Evolutionary conservation across 2,888 invertebrate genomes (phyloP).

Genomic region (Andrena trimmerana): DNA sequence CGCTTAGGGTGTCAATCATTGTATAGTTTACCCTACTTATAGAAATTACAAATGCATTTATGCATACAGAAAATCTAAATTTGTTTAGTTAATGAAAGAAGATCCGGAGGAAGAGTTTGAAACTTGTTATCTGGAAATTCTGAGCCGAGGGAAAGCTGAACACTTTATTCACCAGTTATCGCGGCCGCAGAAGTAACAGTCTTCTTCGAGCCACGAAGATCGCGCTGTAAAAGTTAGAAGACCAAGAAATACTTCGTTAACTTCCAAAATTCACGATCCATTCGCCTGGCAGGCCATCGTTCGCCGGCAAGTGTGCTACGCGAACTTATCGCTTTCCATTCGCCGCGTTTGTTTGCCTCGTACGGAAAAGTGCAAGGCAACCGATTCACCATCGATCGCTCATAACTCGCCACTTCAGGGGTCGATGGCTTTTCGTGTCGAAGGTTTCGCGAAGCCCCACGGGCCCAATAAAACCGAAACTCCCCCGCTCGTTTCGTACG

Average conservation of each 20-base stretch:
- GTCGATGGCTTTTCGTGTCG: conserved; percentile 19
- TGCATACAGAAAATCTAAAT: too few relatives aligned
- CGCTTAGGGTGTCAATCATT: too few relatives aligned
- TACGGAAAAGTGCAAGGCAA: conserved; percentile 24
- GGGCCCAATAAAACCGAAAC: conserved; percentile 30
- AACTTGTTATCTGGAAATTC: too few relatives aligned
- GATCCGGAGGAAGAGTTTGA: too few relatives aligned
- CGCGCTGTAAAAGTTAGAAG: not conserved
- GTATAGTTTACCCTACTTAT: too few relatives aligned
- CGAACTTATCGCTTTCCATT: conserved; percentile 1
- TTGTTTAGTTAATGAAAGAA: too few relatives aligned
- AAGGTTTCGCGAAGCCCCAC: conserved; percentile 10
- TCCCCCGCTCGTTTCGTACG: not conserved
- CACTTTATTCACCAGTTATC: not conserved
- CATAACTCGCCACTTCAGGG: conserved; percentile 28
- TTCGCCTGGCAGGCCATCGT: too few relatives aligned
- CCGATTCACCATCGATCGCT: conserved; percentile 31
- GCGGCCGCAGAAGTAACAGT: not conserved
- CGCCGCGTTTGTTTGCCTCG: conserved; percentile 20
- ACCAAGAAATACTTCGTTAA: not conserved
- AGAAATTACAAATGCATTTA: too few relatives aligned
- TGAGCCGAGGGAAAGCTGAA: too few relatives aligned
- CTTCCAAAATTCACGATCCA: conserved; percentile 9
- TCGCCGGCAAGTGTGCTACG: not conserved
- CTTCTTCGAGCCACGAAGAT: not conserved